phyloP scores from a whole-genome alignment of 2,113 vertebrate genomes.

The Pelodiscus sinensis region DNA sequence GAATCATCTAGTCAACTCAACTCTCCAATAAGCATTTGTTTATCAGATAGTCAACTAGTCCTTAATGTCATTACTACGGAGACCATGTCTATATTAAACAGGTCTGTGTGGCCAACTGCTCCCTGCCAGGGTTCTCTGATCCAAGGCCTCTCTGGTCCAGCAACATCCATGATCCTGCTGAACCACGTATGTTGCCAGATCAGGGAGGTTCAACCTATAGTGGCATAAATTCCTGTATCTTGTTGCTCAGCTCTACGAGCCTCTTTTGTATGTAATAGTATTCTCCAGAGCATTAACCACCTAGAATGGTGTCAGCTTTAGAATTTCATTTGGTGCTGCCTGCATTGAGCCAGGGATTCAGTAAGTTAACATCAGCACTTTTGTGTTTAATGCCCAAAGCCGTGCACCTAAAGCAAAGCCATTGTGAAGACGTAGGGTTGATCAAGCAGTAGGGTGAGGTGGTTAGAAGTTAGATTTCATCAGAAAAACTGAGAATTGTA shows the following conservation, averaged over 20 bases:
- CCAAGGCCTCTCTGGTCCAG: no score
- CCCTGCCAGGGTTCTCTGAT: no score
- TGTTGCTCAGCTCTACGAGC: not conserved
- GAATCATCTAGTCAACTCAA: no score
- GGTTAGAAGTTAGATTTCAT: not conserved
- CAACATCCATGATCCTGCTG: no score
- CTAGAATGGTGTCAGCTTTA: not conserved
- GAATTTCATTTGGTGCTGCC: not conserved
- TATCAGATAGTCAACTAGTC: no score
- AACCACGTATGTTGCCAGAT: no score
- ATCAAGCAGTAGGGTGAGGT: not conserved
- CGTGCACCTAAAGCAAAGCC: no score
- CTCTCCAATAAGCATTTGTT: no score
- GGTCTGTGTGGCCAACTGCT: no score
- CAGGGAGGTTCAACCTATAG: not conserved
- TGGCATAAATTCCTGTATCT: not conserved
- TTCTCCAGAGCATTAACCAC: not conserved
- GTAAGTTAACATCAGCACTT: accelerated
- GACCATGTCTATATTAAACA: no score
- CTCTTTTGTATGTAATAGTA: not conserved
- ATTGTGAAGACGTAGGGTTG: not conserved
- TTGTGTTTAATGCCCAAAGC: not conserved
- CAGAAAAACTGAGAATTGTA: constrained; percentile 17
- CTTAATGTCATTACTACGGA: no score
- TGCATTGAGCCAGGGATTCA: not conserved